Percentiles rank a stretch among this genome's conserved stretches.
These are phyloP conservation scores for Samia ricini DNA, from an alignment of 1,140 invertebrate genomes.

Conservation along the genomic window DNA sequence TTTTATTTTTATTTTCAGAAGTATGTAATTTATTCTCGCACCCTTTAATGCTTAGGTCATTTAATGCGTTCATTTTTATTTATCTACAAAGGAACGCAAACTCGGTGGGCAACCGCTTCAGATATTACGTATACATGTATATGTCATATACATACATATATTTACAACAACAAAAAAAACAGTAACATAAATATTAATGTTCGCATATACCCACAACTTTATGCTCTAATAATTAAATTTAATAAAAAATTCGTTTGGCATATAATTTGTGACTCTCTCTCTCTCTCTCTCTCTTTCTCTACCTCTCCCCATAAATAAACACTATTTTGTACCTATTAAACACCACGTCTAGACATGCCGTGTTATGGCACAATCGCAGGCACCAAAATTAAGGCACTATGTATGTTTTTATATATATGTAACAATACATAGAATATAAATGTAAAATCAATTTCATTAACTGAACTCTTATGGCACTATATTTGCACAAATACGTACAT, in stretches of 20 bases:
- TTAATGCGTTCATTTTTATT: no score
- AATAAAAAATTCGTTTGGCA: conserved; percentile 56
- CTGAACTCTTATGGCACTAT: conserved; percentile 45
- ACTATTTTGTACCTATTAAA: conserved; percentile 49
- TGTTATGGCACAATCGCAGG: conserved; percentile 53
- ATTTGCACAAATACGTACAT: conserved; percentile 51
- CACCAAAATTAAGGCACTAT: conserved; percentile 62
- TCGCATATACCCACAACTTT: conserved; percentile 24
- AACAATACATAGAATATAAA: conserved; percentile 16
- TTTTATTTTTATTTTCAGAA: no score
- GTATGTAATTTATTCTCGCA: no score
- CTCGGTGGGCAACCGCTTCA: conserved; percentile 60
- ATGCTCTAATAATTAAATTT: conserved; percentile 34
- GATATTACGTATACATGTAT: conserved; percentile 44
- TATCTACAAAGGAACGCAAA: background rate
- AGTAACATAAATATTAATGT: conserved; percentile 7
- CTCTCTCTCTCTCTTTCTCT: conserved; percentile 39
- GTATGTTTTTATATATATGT: conserved; percentile 21
- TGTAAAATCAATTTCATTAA: background rate
- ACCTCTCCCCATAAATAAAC: conserved; percentile 36
- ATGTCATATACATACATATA: no score
- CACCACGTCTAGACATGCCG: conserved; percentile 35
- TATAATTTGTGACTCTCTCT: conserved; percentile 66
- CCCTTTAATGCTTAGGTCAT: no score
- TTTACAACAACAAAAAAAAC: conserved; percentile 49